These are phyloP conservation scores for Cactoblastis cactorum DNA, from an alignment of 2,888 invertebrate genomes.

Conservation along the genomic window DNA sequence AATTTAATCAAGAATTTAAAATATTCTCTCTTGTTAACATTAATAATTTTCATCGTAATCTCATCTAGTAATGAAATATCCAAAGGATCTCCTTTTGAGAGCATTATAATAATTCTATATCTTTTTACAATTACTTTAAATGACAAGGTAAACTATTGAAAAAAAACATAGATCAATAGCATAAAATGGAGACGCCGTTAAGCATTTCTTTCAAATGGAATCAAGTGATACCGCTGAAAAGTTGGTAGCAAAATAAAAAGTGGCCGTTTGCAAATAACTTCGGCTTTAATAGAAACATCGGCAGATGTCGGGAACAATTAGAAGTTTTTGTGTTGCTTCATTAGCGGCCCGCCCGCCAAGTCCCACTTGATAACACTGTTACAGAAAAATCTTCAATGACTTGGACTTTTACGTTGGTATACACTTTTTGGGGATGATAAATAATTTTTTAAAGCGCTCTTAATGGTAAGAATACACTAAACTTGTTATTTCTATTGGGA, in stretches of 20 bases:
- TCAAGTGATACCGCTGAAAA: not conserved
- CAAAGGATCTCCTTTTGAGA: too few species aligned
- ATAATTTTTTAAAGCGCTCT: too few species aligned
- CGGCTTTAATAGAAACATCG: constrained; percentile 50
- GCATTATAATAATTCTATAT: too few species aligned
- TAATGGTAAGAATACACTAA: too few species aligned
- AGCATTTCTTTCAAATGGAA: not conserved
- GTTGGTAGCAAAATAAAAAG: constrained; percentile 33
- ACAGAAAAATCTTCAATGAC: constrained; percentile 14
- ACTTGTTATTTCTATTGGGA: too few species aligned
- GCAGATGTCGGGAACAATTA: constrained; percentile 47
- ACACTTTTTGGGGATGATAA: not conserved
- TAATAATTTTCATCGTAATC: too few species aligned
- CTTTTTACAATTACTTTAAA: too few species aligned
- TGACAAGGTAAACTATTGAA: too few species aligned
- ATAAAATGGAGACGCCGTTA: not conserved
- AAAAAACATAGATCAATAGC: not conserved
- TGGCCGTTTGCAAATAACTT: constrained; percentile 40
- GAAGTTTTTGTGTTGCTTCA: constrained; percentile 55
- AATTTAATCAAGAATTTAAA: too few species aligned
- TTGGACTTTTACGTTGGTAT: not conserved
- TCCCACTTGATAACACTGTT: constrained; percentile 26
- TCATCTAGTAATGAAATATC: too few species aligned
- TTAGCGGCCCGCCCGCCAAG: constrained; percentile 32
- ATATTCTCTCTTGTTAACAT: too few species aligned